phyloP scores from a whole-genome alignment of 1,140 invertebrate genomes.

The Macrostomum lignano region DNA sequence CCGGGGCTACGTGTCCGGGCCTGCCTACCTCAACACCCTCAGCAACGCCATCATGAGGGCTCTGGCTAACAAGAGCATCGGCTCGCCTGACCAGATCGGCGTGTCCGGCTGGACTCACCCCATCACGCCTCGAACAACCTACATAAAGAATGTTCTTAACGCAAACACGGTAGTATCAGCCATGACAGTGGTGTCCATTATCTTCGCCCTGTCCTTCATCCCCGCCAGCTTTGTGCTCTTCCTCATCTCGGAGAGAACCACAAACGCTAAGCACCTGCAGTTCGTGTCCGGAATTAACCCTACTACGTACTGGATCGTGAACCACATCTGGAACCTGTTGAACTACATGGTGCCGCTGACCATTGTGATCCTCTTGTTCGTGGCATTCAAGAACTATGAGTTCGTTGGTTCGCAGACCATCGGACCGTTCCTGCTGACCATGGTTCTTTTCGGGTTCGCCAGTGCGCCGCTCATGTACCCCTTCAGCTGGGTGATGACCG shows the following conservation, averaged over 20 bases:
- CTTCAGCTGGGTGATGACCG: constrained; percentile 6
- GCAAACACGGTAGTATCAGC: constrained; percentile 16
- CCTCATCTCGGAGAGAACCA: constrained; percentile 36
- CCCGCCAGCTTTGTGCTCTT: constrained; percentile 45
- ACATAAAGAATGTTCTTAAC: constrained; percentile 9
- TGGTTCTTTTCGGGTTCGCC: background rate
- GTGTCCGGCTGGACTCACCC: too few relatives aligned
- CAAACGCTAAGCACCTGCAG: constrained; percentile 38
- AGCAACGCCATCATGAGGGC: too few relatives aligned
- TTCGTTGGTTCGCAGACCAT: background rate
- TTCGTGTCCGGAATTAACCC: constrained; percentile 42
- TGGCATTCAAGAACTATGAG: constrained; percentile 25
- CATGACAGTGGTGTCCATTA: constrained; percentile 33
- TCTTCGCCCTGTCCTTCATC: constrained; percentile 39
- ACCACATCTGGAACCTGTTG: constrained; percentile 34
- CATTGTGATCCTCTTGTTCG: constrained; percentile 32
- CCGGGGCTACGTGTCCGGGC: too few relatives aligned
- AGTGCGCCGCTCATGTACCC: background rate
- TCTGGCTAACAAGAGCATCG: too few relatives aligned
- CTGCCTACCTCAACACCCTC: too few relatives aligned
- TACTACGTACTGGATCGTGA: constrained; percentile 27
- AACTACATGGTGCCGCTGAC: constrained; percentile 33
- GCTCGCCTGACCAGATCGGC: too few relatives aligned
- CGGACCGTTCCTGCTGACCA: background rate
- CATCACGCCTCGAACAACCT: too few relatives aligned